A percentile compares a stretch with the other conserved stretches of the same genome.
These are phyloP conservation scores for Sorex maritimensis DNA, from an alignment of 2,797 vertebrate genomes.

Conservation along the genomic window DNA sequence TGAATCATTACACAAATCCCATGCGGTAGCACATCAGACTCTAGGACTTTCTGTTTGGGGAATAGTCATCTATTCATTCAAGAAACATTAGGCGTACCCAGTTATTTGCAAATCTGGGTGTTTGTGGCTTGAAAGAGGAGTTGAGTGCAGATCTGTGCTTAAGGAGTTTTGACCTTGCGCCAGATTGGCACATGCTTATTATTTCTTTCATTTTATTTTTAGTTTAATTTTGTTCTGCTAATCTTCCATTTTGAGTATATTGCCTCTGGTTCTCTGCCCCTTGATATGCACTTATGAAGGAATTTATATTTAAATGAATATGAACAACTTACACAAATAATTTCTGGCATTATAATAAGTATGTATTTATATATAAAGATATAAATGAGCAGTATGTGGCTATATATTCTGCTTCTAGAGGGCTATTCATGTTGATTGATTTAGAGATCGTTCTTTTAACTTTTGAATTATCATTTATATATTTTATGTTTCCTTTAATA, in stretches of 20 bases:
- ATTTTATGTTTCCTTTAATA: neutral
- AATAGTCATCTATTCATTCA: neutral
- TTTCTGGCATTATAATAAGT: neutral
- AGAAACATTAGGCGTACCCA: neutral
- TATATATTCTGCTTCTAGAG: slow-evolving; percentile 4
- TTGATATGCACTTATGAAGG: neutral
- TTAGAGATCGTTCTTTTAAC: neutral
- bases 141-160: neutral
- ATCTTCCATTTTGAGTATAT: neutral
- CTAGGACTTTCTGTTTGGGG: neutral
- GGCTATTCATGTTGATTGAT: neutral
- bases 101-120: neutral
- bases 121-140: slow-evolving; percentile 6
- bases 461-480: neutral
- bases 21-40: neutral
- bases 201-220: slow-evolving; percentile 24
- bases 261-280: neutral
- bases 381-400: neutral
- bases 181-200: neutral
- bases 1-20: slow-evolving; percentile 40
- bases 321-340: neutral
- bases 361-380: too few species aligned
- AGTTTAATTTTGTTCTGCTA: neutral
- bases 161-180: neutral
- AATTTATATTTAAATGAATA: neutral